Base-by-base conservation (phyloP, 2,113 vertebrate species). In the Oncorhynchus tshawytscha region DNA sequence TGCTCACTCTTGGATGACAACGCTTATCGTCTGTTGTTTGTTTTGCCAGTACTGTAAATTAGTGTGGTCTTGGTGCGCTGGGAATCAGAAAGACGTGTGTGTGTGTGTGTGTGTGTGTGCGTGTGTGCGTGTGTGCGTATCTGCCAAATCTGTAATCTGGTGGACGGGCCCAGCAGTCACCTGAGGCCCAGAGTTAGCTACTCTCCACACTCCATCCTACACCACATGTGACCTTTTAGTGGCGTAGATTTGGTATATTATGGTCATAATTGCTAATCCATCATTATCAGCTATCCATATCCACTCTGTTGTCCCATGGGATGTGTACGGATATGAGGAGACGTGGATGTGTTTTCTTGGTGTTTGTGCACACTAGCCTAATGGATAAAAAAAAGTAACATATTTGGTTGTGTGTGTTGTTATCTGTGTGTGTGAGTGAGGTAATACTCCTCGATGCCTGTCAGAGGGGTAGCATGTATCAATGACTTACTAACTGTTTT, bases 201-300 rank as follows among this genome's bases (percentile, higher is more conserved):
- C 83, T 80, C 77, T 84, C 71, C 71, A 78, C 72, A 71, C 27
- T 68, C 80, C 71, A 11, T 78, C 79, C 84, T 84, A 78, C 22
- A 64, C 22, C 22, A 45, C 39, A 45, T 45, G 39, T n/a, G 9
- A 64, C 9, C 62, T 11, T 64, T 64, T 4, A 22, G 22, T n/a
- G 3, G 11, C 3, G 67, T 65, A 51, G 27, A 73, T 65, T 67
- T 84, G 67, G 78, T 11, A 57, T 57, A 29, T 71, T 71, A 71
- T 86, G 72, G 82, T 76, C 82, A 78, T 78, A 78, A 82, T 81
- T 81, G 81, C 25, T 62, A 65, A 80, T 68, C 79, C 84, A 67
- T 83, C 82, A 74, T 86, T 85, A 81, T 82, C 81, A 84, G 74
- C 74, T 71, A 78, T 81, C 54, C 54, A 81, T 79, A 81, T 80